Evolutionary conservation across 2,797 vertebrate genomes (phyloP).

Genomic region (Enteromius mattozi): DNA sequence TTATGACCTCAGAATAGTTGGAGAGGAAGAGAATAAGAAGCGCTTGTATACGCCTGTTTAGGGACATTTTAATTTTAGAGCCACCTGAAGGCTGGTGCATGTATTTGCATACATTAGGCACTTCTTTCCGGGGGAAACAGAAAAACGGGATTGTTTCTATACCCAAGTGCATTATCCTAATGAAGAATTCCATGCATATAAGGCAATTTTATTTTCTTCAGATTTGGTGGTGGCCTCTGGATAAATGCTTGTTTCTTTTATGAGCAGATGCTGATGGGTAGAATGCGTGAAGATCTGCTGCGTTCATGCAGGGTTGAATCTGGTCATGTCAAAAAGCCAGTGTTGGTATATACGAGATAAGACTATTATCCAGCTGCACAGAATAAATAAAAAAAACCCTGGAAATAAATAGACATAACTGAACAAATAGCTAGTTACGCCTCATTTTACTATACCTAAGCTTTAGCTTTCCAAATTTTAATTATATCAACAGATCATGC

Average conservation of each 20-base stretch:
- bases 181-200: constrained; percentile 9
- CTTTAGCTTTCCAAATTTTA: constrained; percentile 16
- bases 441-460: constrained; percentile 1
- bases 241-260: constrained; percentile 19
- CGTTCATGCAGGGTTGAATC: background rate
- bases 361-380: background rate
- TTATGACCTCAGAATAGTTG: background rate
- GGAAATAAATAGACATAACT: background rate
- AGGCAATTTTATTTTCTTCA: constrained; percentile 16
- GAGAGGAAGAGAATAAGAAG: constrained; percentile 22
- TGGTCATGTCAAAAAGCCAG: background rate
- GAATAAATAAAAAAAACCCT: background rate
- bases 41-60: background rate
- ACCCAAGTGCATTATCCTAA: constrained; percentile 24
- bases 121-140: constrained; percentile 6
- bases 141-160: background rate
- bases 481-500: constrained; percentile 28
- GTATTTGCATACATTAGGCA: constrained; percentile 25
- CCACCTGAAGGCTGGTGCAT: constrained; percentile 56
- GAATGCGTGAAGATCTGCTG: background rate
- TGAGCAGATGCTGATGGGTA: background rate
- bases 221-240: background rate
- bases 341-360: background rate
- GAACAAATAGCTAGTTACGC: background rate
- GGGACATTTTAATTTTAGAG: constrained; percentile 34